Evolutionary conservation across 2,888 invertebrate species (phyloP), one percentile per base, ranked within the genome.

Genomic region (Timema podura): DNA sequence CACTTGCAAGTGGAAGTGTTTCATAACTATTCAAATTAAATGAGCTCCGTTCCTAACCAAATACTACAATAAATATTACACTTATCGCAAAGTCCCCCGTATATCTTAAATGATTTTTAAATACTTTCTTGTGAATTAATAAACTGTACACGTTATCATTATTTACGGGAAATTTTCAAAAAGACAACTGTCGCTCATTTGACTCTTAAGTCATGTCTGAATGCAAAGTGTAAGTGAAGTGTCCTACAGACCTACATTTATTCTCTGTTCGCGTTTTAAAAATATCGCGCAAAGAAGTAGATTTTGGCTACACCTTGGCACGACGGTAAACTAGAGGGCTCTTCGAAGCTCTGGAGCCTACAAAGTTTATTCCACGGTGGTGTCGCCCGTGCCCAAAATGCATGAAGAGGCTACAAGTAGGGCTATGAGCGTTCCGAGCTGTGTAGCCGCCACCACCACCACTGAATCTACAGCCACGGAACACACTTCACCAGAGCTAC

Each of bases 191-290:
- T 85, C 84, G 85, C 83, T 87, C 83, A 82, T 85, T 88, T 89
- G 89, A 89, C 84, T 86, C 83, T 83, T 84, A 82, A 87, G 88
- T 88, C 84, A 86, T 86, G 87, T 88, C 87, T 86, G 86, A 87
- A 87, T 89, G 89, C 87, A 88, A 87, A 88, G 89, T 89, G 89
- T 89, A 90, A 89, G 89, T 89, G 89, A 89, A 90, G 90, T 91
- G 91, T 89, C 91, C 91, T 90, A 91, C 87, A 91, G 90, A 91
- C 91, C 91, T 91, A 91, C 89, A 90, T 91, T 90, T 84, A 79
- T 84, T 85, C 85, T 86, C 86, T 85, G 85, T 86, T 86, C 86
- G 81, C 86, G 84, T 85, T 82, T 82, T 83, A 82, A 80, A 81
- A 73, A 73, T 71, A 71, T 80, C 79, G 80, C 80, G 80, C 79